Percentiles rank a stretch among this genome's conserved stretches.
Conservation (phyloP, 2,888 invertebrate genomes). For the Pachliopta kotzebuea region DNA sequence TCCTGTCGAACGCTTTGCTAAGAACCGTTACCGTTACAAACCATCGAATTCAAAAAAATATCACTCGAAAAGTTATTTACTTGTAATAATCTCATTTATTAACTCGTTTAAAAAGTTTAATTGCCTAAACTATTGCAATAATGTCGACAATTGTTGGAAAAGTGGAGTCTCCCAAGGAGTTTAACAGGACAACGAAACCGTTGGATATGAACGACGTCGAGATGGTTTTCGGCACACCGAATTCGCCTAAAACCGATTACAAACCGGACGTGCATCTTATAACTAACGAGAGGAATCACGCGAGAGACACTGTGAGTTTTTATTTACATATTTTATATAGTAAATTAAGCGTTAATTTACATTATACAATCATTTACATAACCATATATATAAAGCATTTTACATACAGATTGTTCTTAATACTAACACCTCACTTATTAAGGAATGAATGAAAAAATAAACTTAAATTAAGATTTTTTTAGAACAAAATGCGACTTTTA, state of each 20-base stretch:
- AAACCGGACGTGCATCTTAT: slow-evolving; percentile 43
- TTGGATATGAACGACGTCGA: slow-evolving; percentile 52
- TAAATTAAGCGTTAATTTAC: too few relatives aligned
- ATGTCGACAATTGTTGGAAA: slow-evolving; percentile 28
- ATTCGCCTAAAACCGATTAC: slow-evolving; percentile 37
- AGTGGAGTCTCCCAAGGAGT: slow-evolving; percentile 36
- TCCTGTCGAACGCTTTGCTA: background rate
- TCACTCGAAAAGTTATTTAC: background rate
- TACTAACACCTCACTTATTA: too few relatives aligned
- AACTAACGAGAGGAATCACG: slow-evolving; percentile 43
- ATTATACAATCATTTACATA: too few relatives aligned
- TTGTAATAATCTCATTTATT: slow-evolving; percentile 8
- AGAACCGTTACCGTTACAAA: background rate
- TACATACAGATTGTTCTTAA: too few relatives aligned
- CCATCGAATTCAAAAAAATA: background rate
- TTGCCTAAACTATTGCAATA: slow-evolving; percentile 17
- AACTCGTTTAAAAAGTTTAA: background rate
- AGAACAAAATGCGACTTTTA: too few relatives aligned
- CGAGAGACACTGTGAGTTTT: slow-evolving; percentile 36
- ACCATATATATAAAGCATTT: too few relatives aligned
- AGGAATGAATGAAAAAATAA: too few relatives aligned
- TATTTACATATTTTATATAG: too few relatives aligned
- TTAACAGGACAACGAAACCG: slow-evolving; percentile 34
- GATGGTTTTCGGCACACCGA: slow-evolving; percentile 57
- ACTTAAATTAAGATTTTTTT: too few relatives aligned